Evolutionary conservation across 2,113 vertebrate species (phyloP), one percentile per base, ranked within the genome.

Genomic region (Pangasianodon hypophthalmus): DNA sequence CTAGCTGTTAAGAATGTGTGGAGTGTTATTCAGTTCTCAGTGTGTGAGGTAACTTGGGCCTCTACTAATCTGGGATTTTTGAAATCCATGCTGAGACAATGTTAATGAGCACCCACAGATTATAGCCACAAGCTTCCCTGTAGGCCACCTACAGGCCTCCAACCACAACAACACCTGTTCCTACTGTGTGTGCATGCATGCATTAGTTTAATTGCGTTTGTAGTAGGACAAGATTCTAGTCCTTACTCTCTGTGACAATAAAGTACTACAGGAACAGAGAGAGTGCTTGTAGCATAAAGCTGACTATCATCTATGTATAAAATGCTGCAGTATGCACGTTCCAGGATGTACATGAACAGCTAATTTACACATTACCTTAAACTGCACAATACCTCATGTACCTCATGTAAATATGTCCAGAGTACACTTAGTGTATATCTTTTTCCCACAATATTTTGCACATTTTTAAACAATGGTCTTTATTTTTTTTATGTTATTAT

Each of bases 61-160:
- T 86, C 56, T 89, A 84, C 77, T 93, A 92, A 92, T 93, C 91
- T 86, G 83, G 85, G 90, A 84, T 92, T 92, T 91, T 64, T 87
- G 62, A 86, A 88, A 88, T 91, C 86, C 41, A 56, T 62, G 24
- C 89, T 79, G 88, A 85, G 75, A n/a, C 84, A 44, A 50, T 67
- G 80, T 87, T 91, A 90, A 92, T 92, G 86, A 90, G 86, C 90
- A 88, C 88, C 91, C 88, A 54, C 86, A 85, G 87, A 90, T 92
- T 89, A 92, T 50, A 62, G 80, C 85, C 75, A 32, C 80, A 80
- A 89, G 80, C 87, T n/a, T 64, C 85, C 87, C 80, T 56, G 29
- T 60, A 85, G 75, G 80, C 91, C 83, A 86, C 48, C 83, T 90
- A 86, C 91, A 86, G 88, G 88, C 86, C 69, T 89, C 85, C 48